These are phyloP conservation scores for Caretta caretta DNA, from an alignment of 2,113 vertebrate species.

Conservation along the genomic window DNA sequence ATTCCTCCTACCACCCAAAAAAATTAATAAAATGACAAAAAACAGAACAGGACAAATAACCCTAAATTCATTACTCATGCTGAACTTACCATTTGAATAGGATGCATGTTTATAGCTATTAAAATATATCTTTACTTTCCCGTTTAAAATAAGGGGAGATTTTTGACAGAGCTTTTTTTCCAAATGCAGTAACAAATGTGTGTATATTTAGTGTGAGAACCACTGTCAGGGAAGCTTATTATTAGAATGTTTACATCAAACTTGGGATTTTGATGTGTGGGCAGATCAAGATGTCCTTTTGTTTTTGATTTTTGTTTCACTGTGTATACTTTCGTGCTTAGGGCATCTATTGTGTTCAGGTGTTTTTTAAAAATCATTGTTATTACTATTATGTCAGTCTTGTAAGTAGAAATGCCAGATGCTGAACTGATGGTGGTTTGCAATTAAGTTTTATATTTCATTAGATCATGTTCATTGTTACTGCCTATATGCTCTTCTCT, in stretches of 20 bases:
- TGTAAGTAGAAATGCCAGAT: not conserved
- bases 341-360: not conserved
- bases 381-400: not conserved
- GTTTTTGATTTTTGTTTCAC: not conserved
- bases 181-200: not conserved
- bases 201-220: not conserved
- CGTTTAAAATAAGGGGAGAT: not conserved
- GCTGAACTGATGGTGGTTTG: not conserved
- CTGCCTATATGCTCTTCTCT: not conserved
- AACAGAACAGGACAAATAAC: not conserved
- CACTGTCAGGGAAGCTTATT: not conserved
- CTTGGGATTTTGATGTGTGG: not conserved
- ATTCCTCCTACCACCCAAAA: not conserved
- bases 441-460: not conserved
- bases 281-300: not conserved
- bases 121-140: not conserved
- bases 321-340: not conserved
- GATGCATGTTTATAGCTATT: not conserved
- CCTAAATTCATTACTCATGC: accelerated
- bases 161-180: not conserved
- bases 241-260: not conserved
- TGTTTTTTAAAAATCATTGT: not conserved
- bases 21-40: not conserved
- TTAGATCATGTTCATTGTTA: not conserved
- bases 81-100: not conserved